These are phyloP conservation scores for Uloborus plumipes DNA, from an alignment of 2,888 invertebrate genomes.

Conservation along the genomic window DNA sequence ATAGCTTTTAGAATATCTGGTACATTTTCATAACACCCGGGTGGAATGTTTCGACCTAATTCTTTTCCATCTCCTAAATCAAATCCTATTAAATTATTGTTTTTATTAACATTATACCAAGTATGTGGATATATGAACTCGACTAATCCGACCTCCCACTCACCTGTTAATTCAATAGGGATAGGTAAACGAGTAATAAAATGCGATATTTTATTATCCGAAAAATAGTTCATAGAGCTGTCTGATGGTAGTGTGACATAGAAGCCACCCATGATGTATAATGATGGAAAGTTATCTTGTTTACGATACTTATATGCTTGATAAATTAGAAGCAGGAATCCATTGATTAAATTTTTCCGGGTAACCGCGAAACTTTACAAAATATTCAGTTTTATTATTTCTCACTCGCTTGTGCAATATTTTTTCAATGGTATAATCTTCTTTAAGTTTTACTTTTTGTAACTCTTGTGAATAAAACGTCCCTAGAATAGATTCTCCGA, in stretches of 20 bases:
- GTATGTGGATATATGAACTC: slow-evolving; percentile 66
- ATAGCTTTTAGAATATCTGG: not conserved
- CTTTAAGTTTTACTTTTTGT: too few species aligned
- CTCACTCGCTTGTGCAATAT: too few species aligned
- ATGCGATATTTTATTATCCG: slow-evolving; percentile 67
- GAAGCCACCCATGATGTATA: too few species aligned
- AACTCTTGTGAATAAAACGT: slow-evolving; percentile 31
- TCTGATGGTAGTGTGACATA: slow-evolving; percentile 67
- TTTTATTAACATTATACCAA: slow-evolving; percentile 26
- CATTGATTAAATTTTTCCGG: not conserved
- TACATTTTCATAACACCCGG: not conserved
- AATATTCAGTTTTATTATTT: too few species aligned
- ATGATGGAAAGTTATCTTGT: too few species aligned
- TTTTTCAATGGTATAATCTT: too few species aligned
- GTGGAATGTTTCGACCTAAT: not conserved
- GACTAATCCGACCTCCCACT: slow-evolving; percentile 67
- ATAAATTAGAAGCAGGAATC: too few species aligned
- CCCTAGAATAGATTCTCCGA: slow-evolving; percentile 10
- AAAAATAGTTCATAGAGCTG: slow-evolving; percentile 67
- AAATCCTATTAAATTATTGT: not conserved
- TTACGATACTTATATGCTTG: too few species aligned
- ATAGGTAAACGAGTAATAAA: slow-evolving; percentile 67
- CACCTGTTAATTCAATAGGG: slow-evolving; percentile 63
- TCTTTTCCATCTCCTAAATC: not conserved
- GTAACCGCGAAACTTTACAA: too few species aligned